Evolutionary conservation across 2,888 invertebrate species (phyloP).

Genomic region (Tipula unca): DNA sequence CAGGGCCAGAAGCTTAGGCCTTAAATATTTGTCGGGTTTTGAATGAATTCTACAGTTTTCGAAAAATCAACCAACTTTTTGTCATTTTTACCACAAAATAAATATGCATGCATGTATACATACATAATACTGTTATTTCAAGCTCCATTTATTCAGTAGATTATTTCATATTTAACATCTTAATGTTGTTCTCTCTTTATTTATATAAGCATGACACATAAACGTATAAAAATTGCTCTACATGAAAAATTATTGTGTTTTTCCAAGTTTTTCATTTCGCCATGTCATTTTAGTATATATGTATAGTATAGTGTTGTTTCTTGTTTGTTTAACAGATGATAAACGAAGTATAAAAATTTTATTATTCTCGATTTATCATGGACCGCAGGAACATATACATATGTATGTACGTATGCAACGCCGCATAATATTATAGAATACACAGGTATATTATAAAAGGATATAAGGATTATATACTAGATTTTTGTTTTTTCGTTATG

Average conservation of each 20-base stretch:
- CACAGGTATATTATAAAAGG: too few relatives aligned
- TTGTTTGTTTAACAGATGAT: background rate
- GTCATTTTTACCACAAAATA: too few relatives aligned
- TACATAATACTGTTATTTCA: background rate
- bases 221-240: background rate
- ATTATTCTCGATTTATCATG: background rate
- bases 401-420: background rate
- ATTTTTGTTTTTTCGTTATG: too few relatives aligned
- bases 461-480: too few relatives aligned
- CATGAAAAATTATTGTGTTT: background rate
- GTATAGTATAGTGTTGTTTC: background rate
- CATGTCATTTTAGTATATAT: background rate
- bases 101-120: too few relatives aligned
- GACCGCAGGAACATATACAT: background rate
- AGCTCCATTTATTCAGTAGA: background rate
- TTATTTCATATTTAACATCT: background rate
- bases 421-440: background rate
- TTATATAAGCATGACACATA: background rate
- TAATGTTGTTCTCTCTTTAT: background rate
- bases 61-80: too few relatives aligned
- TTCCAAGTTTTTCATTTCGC: background rate
- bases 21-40: too few relatives aligned
- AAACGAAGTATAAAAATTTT: background rate
- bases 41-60: too few relatives aligned
- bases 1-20: too few relatives aligned